phyloP scores from a whole-genome alignment of 2,888 invertebrate species.

The Cenopis cana region DNA sequence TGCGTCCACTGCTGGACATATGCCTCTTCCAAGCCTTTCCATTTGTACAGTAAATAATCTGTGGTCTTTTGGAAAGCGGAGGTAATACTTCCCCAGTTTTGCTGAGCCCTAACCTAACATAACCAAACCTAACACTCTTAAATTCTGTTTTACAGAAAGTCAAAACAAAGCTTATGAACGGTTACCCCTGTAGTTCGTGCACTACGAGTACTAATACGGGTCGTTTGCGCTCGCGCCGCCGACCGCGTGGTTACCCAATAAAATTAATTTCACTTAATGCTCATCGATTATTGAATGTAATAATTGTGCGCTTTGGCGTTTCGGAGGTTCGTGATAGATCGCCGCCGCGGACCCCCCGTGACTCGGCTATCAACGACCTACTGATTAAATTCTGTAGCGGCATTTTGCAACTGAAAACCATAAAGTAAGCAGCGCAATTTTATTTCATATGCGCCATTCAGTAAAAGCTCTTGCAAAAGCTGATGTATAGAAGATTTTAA shows the following conservation, averaged over 20 bases:
- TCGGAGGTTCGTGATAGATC: slow-evolving; percentile 78
- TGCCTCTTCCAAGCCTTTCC: too few species aligned
- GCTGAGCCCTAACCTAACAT: too few species aligned
- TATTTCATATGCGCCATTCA: too few species aligned
- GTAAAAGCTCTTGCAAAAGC: too few species aligned
- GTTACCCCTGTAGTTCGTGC: slow-evolving; percentile 41
- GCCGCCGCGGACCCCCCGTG: slow-evolving; percentile 72
- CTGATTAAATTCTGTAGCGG: slow-evolving; percentile 28
- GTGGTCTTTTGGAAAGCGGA: too few species aligned
- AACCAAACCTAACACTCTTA: too few species aligned
- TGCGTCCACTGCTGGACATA: too few species aligned
- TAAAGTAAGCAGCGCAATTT: slow-evolving; percentile 20
- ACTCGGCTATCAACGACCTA: slow-evolving; percentile 40
- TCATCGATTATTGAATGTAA: slow-evolving; percentile 81
- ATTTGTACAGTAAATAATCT: too few species aligned
- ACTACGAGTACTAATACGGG: slow-evolving; percentile 72
- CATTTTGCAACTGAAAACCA: slow-evolving; percentile 34
- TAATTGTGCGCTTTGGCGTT: slow-evolving; percentile 76
- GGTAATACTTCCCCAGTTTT: too few species aligned
- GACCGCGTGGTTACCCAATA: slow-evolving; percentile 78
- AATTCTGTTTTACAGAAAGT: not conserved
- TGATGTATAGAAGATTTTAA: too few species aligned
- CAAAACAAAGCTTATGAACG: slow-evolving; percentile 6
- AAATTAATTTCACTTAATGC: slow-evolving; percentile 84
- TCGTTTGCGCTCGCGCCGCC: slow-evolving; percentile 76